Base-by-base conservation (phyloP, 2,888 invertebrate species). In the Labia minor region DNA sequence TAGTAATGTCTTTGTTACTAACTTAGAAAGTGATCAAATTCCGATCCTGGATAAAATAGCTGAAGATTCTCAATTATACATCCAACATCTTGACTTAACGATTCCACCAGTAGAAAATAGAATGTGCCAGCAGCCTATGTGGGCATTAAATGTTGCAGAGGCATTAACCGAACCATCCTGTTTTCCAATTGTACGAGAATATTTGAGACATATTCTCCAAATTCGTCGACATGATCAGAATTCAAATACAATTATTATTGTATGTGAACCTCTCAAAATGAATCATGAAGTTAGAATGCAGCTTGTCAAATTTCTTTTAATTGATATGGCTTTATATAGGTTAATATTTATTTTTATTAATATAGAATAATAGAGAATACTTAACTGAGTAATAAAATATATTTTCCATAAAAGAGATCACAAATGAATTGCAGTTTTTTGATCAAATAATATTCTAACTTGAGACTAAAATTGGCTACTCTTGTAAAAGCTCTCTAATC, bases 191-290 rank as follows among this genome's bases (percentile, higher is more conserved):
- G 16, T 49, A n/a, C 49, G 49, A 49, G 49, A 49, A 16, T 49
- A 49, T 49, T 49, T 49, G 14, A 49, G 49, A 16, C 49, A 49
- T 49, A 49, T 49, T 49, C 16, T 49, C 6, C 49, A 49, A 49
- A 10, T 49, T 49, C 49, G 49, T 16, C 49, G 14, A 4, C 21
- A 64, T 11, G 64, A 21, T n/a, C 21, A 26, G 8, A 10, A 26
- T 21, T 64, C 78, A 18, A 78, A 77, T 68, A 74, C 76, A 1
- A 75, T 77, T 18, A 73, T 79, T 1, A 76, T 78, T 74, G 77
- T 79, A 62, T 78, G 78, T 66, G 78, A 78, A 71, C 78, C 78
- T 14, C 68, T 77, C 19, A 75, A 76, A 1, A 77, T 78, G 74
- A 75, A 76, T 71, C 75, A 76, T 6, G 68, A 71, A 1, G 71